Conservation (phyloP, 2,888 invertebrate species). For the Holacanthella duospinosa region DNA sequence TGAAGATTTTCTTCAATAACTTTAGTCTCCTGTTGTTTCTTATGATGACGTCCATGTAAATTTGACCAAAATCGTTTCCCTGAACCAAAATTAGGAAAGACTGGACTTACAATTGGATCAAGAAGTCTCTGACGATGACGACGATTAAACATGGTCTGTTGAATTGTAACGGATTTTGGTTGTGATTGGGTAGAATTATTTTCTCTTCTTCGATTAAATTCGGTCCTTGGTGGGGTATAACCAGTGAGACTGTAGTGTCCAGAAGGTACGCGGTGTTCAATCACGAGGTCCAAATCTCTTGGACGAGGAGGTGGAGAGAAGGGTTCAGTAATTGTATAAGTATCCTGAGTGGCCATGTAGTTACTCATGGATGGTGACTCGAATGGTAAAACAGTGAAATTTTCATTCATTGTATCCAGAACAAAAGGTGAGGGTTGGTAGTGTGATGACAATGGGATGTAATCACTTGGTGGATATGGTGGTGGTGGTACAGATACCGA, state of each 20-base stretch:
- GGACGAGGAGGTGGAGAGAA: conserved; percentile 34
- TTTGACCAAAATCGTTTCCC: conserved; percentile 21
- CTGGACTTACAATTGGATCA: conserved; percentile 88
- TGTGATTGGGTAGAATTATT: too few species aligned
- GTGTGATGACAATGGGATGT: conserved; percentile 21
- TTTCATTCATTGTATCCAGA: conserved; percentile 22
- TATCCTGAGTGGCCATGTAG: conserved; percentile 22
- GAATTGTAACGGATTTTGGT: not conserved
- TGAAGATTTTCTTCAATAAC: conserved; percentile 37
- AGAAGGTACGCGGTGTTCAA: not conserved
- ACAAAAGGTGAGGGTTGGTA: conserved; percentile 27
- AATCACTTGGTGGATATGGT: conserved; percentile 23
- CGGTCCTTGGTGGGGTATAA: not conserved
- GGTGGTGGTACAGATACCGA: not conserved
- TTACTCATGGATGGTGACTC: conserved; percentile 30
- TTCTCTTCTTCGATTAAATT: not conserved
- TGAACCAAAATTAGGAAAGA: conserved; percentile 71
- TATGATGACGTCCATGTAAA: conserved; percentile 21
- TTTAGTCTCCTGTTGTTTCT: conserved; percentile 39
- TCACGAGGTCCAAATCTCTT: not conserved
- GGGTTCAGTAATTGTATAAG: conserved; percentile 29
- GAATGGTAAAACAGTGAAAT: conserved; percentile 20
- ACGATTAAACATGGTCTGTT: not conserved
- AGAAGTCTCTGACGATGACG: conserved; percentile 22
- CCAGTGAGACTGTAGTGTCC: not conserved